Conservation (phyloP, 2,888 invertebrate species). For the Trissolcus japonicus region DNA sequence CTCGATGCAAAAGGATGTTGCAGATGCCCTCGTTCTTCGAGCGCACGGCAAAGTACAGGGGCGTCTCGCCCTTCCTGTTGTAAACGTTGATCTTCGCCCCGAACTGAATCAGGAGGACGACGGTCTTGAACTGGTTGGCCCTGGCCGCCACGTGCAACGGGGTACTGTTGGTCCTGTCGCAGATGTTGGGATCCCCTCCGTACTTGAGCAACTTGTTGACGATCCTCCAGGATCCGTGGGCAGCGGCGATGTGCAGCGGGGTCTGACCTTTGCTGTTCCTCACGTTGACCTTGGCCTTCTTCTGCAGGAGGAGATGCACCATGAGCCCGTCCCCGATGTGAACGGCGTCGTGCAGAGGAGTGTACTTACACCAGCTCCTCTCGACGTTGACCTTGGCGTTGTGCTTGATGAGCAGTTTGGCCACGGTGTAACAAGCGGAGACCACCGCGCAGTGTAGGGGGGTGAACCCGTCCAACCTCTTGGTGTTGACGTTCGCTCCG, state of each 20-base stretch:
- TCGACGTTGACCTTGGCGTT: slow-evolving; percentile 22
- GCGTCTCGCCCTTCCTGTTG: slow-evolving; percentile 18
- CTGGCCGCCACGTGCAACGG: slow-evolving; percentile 21
- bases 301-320: slow-evolving; percentile 27
- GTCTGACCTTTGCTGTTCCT: slow-evolving; percentile 27
- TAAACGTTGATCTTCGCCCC: slow-evolving; percentile 22
- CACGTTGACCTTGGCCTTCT: slow-evolving; percentile 14
- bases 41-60: slow-evolving; percentile 18
- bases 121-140: slow-evolving; percentile 26
- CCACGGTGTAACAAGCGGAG: slow-evolving; percentile 13
- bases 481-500: slow-evolving; percentile 24
- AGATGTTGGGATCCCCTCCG: slow-evolving; percentile 19
- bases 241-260: slow-evolving; percentile 15
- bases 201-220: slow-evolving; percentile 12
- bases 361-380: slow-evolving; percentile 6
- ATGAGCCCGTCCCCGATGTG: slow-evolving; percentile 17
- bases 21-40: slow-evolving; percentile 24
- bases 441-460: slow-evolving; percentile 30
- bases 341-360: slow-evolving; percentile 33
- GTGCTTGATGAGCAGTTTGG: slow-evolving; percentile 23
- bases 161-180: slow-evolving; percentile 15
- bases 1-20: slow-evolving; percentile 21
- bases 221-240: slow-evolving; percentile 26
- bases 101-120: slow-evolving; percentile 18
- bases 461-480: slow-evolving; percentile 16